Evolutionary conservation across 2,113 vertebrate genomes (phyloP).

Genomic region (Egretta garzetta): DNA sequence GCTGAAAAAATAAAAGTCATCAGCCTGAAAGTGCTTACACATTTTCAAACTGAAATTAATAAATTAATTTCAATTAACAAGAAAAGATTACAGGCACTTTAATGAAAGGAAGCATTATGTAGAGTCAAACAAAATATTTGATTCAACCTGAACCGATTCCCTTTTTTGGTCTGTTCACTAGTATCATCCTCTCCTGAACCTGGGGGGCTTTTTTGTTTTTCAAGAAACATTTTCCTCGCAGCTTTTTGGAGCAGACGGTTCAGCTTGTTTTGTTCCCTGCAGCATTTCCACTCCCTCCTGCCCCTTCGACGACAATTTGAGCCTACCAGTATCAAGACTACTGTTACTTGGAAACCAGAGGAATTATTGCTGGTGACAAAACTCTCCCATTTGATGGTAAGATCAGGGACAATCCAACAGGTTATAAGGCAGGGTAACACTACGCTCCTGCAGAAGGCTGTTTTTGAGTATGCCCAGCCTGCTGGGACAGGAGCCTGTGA

Average conservation of each 20-base stretch:
- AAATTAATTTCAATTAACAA: conserved; percentile 39
- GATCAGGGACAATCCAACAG: neutral
- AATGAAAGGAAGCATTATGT: conserved; percentile 39
- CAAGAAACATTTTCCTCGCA: neutral
- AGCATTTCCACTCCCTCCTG: neutral
- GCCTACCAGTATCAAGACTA: neutral
- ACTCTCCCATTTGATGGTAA: neutral
- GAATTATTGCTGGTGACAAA: neutral
- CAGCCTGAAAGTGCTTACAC: conserved; percentile 3
- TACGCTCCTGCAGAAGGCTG: neutral
- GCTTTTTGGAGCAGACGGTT: neutral
- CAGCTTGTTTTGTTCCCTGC: neutral
- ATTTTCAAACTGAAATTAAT: conserved; percentile 25
- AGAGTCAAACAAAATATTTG: neutral
- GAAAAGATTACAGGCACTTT: neutral
- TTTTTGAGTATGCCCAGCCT: neutral
- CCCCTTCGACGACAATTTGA: neutral
- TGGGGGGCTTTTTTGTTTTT: neutral
- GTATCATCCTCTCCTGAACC: neutral
- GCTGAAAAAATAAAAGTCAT: conserved; percentile 62
- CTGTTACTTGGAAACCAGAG: neutral
- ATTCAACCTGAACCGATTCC: neutral
- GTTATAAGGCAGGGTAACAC: neutral
- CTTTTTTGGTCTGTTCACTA: neutral
- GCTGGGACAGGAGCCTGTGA: neutral